Evolutionary conservation across 2,113 vertebrate genomes (phyloP).

Genomic region (Rhea pennata): DNA sequence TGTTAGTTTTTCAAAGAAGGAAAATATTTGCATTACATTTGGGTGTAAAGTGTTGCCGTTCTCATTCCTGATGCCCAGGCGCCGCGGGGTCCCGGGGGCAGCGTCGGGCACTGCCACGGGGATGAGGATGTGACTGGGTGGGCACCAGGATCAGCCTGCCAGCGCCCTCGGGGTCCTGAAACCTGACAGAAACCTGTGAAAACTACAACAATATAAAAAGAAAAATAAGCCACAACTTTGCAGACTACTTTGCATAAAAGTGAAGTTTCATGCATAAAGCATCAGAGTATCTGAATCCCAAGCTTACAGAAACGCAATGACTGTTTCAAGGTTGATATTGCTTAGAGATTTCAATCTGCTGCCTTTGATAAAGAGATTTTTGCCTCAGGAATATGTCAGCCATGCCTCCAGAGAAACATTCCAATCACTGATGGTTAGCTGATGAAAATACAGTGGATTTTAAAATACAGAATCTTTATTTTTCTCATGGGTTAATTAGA

Average conservation of each 20-base stretch:
- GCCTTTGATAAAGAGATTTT: neutral
- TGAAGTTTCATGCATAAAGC: neutral
- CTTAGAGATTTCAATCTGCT: neutral
- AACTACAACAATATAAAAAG: neutral
- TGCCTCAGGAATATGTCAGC: neutral
- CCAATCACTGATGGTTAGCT: neutral
- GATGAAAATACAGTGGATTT: neutral
- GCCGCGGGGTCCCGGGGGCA: too few species aligned
- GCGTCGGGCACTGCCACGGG: neutral
- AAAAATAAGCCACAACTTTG: neutral
- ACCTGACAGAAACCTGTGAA: neutral
- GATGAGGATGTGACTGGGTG: neutral
- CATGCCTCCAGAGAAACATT: neutral
- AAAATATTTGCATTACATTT: fast-evolving
- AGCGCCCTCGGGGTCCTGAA: neutral
- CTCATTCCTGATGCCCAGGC: neutral
- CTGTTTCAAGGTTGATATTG: neutral
- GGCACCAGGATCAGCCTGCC: neutral
- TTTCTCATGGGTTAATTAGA: conserved; percentile 4
- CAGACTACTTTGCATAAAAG: neutral
- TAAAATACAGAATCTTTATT: neutral
- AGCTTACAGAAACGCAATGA: neutral
- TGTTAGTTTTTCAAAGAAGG: neutral
- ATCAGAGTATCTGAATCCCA: neutral
- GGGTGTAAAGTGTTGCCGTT: neutral